Base-by-base conservation (phyloP, 1,140 invertebrate genomes). In the Anoplolepis gracilipes region DNA sequence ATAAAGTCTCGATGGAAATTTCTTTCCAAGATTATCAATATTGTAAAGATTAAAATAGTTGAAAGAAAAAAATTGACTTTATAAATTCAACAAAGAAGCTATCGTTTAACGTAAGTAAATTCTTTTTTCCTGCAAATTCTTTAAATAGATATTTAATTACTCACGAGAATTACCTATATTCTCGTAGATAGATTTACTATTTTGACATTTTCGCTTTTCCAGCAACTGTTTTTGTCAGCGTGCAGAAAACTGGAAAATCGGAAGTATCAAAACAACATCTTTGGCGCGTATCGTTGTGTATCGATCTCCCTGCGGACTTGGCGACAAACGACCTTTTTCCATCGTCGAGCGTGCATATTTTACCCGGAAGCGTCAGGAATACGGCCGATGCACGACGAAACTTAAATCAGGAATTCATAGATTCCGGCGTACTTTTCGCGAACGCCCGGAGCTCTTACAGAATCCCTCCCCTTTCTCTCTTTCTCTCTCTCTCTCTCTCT, bases 371-470 rank as follows among this genome's bases (percentile, higher is more conserved):
- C 62, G 82, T 81, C 65, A 46, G 61, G 57, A 87, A 82, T 82
- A 39, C 67, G 33, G 59, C 39, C 70, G 72, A 82, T 55, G 62
- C 55, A 49, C 72, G 87, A 75, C 59, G 67, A 81, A 78, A 88
- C 82, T 88, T 85, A 69, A 88, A 81, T 85, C 86, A 85, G 65
- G 87, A 88, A 88, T 88, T 88, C 87, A 73, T 89, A 88, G 75
- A 85, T 88, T 89, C 70, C 84, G 69, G 30, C 81, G 81, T 30
- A 86, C 87, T 89, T 86, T 57, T 67, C n/a, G 53, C 36, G 22
- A 57, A 22, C 61, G 73, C 87, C 36, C 30, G 42, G 67, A 85
- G 76, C 65, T 67, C n/a, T 70, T 30, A 36, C 39, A 62, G 33
- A 73, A 73, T 73, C 70, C 30, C 53, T 30, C 42, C 3, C 42